A percentile compares a stretch with the other conserved stretches of the same genome.
phyloP scores from a whole-genome alignment of 2,797 vertebrate genomes.

The Phataginus tricuspis region DNA sequence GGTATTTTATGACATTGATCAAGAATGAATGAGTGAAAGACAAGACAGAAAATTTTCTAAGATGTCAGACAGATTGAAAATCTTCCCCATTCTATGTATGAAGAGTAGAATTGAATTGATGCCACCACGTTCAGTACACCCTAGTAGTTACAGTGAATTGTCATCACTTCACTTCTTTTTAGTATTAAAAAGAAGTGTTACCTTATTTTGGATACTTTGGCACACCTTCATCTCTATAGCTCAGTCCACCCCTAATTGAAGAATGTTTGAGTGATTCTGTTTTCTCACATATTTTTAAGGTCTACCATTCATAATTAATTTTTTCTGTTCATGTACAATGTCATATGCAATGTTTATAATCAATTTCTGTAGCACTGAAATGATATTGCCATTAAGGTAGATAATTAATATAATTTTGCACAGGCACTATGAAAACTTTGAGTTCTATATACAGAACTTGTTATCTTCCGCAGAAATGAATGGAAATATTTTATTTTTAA shows the following conservation, averaged over 20 bases:
- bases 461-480: slow-evolving; percentile 67
- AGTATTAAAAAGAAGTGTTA: not conserved
- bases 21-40: not conserved
- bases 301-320: not conserved
- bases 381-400: not conserved
- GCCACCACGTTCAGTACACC: not conserved
- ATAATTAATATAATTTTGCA: slow-evolving; percentile 36
- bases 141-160: not conserved
- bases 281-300: not conserved
- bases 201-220: not conserved
- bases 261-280: not conserved
- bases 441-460: not conserved
- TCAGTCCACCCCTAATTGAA: not conserved
- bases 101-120: not conserved
- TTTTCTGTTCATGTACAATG: not conserved
- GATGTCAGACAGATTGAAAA: not conserved
- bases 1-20: not conserved
- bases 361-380: not conserved
- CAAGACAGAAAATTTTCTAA: not conserved
- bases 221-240: not conserved
- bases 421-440: slow-evolving; percentile 34
- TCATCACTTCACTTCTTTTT: not conserved
- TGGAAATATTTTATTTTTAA: slow-evolving; percentile 79
- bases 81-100: not conserved
- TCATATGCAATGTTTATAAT: not conserved